Base-by-base conservation (phyloP, 2,113 vertebrate species). In the Ctenomys sociabilis region DNA sequence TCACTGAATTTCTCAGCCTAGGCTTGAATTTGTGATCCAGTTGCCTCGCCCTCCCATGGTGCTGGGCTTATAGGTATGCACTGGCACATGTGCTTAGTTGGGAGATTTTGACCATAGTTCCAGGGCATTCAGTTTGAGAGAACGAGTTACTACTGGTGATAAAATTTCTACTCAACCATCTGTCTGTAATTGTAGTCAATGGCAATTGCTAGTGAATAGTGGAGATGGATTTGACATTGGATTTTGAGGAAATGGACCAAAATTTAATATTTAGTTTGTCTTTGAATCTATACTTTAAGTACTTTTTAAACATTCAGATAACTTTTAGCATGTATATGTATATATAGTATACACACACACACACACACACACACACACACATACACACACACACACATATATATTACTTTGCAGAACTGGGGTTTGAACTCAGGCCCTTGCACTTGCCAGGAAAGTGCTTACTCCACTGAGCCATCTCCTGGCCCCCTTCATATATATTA, bases 91-190 rank as follows among this genome's bases (percentile, higher is more conserved):
- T 54, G 30, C 30, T 30, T 22, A 54, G 26, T 89, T 61, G 92
- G 68, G 68, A 97, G 72, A 85, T 70, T 96, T 86, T 96, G 85
- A 94, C 40, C 21, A 45, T 10, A 13, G 61, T 93, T 90, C 68
- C 83, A 86, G 54, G 78, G 45, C 75, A 63, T 94, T 95, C 91
- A 82, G 84, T 91, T 95, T 9, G 0, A 61, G 37, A 92, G 83
- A 93, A 97, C 85, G 88, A 85, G 90, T 96, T 97, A 92, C 95
- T 96, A 77, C 43, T 72, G 93, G 95, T 87, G 85, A 89, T 88
- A 96, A 96, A 92, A 95, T 88, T 93, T 97, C 93, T 97, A 96
- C 95, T 98, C 95, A 98, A 97, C 63, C 96, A 95, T 96, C 90
- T 96, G 94, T 85, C 95, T 80, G 80, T 96, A 94, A 94, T 94